These are phyloP conservation scores for Latheticus oryzae DNA, from an alignment of 2,888 invertebrate genomes.

Conservation along the genomic window DNA sequence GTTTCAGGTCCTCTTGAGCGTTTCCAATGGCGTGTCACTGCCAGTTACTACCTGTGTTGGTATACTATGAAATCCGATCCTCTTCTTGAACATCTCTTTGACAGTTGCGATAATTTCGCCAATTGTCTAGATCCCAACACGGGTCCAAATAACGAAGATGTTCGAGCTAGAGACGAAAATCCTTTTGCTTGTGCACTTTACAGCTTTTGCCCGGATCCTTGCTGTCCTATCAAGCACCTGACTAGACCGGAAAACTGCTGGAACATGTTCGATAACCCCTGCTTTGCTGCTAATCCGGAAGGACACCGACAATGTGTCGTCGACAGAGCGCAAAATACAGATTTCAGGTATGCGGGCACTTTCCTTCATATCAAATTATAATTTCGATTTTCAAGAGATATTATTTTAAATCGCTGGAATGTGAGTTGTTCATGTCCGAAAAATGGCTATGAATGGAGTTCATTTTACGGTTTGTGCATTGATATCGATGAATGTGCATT, in stretches of 20 bases:
- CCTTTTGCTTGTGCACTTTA: conserved; percentile 72
- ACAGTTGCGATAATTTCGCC: conserved; percentile 73
- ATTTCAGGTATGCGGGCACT: conserved; percentile 59
- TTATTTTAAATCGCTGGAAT: conserved; percentile 72
- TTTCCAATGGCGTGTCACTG: conserved; percentile 73
- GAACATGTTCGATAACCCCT: conserved; percentile 67
- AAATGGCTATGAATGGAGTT: conserved; percentile 70
- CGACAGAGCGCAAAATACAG: conserved; percentile 56
- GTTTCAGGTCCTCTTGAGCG: conserved; percentile 67
- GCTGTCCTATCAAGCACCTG: conserved; percentile 70
- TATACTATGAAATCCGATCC: conserved; percentile 71
- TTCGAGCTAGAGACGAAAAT: conserved; percentile 69
- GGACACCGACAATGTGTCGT: conserved; percentile 54
- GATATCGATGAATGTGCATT: conserved; percentile 72
- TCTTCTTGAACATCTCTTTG: conserved; percentile 68
- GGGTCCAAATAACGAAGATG: conserved; percentile 67
- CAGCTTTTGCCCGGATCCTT: conserved; percentile 77
- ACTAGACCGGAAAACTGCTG: conserved; percentile 64
- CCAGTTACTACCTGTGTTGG: conserved; percentile 77
- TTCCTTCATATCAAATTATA: too few relatives aligned
- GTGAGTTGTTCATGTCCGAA: conserved; percentile 70
- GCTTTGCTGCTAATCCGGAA: conserved; percentile 64
- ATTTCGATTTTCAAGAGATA: conserved; percentile 66
- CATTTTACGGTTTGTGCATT: conserved; percentile 72
- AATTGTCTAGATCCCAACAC: conserved; percentile 67